Evolutionary conservation across 2,888 invertebrate species (phyloP).

Genomic region (Pteria penguin): DNA sequence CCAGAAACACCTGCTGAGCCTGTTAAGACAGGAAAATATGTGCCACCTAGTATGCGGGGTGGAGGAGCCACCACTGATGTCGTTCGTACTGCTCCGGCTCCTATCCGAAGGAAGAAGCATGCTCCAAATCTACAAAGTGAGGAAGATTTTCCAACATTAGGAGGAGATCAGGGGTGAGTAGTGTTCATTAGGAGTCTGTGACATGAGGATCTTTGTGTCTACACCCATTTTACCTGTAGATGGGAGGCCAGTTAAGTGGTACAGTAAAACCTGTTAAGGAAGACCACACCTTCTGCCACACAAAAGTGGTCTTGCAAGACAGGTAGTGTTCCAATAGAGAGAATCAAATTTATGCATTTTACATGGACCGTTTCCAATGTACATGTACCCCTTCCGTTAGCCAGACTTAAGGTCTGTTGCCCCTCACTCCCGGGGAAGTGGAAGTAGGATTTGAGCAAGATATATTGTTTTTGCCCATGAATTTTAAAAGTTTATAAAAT

Average conservation of each 20-base stretch:
- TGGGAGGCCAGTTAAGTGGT: not conserved
- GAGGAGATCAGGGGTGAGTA: constrained; percentile 62
- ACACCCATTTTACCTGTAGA: not conserved
- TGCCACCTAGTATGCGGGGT: constrained; percentile 65
- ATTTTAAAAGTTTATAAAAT: no score
- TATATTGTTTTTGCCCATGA: no score
- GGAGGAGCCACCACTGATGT: constrained; percentile 40
- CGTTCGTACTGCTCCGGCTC: constrained; percentile 45
- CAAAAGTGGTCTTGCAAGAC: not conserved
- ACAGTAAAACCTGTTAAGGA: no score
- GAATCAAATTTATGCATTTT: no score
- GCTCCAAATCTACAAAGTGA: constrained; percentile 76
- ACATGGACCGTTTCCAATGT: no score
- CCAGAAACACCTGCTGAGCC: constrained; percentile 1
- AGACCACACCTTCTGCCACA: not conserved
- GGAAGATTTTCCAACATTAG: constrained; percentile 76
- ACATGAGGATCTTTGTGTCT: not conserved
- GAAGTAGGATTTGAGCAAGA: no score
- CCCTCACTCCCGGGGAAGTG: no score
- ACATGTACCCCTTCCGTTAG: no score
- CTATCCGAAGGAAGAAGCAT: constrained; percentile 61
- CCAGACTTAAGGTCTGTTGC: no score
- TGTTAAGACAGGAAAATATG: constrained; percentile 61
- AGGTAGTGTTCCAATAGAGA: no score
- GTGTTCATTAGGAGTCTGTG: not conserved